Conservation (phyloP, 2,888 invertebrate genomes). For the Branchipolynoe longqiensis region DNA sequence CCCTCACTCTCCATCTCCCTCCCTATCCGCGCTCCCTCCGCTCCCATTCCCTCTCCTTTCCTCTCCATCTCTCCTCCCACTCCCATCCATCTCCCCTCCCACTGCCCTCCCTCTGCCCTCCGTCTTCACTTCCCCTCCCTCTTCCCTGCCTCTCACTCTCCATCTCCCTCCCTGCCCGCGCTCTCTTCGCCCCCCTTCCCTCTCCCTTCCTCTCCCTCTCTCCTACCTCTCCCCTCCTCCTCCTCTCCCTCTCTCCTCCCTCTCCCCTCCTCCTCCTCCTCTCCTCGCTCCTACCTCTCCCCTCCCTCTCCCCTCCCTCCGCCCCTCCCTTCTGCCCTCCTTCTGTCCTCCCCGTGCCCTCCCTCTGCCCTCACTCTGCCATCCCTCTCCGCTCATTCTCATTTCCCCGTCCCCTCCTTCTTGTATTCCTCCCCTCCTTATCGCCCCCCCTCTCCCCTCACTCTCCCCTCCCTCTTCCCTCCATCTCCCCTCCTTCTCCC, state of each 20-base stretch:
- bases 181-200: background rate
- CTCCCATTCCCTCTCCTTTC: too few relatives aligned
- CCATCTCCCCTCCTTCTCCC: background rate
- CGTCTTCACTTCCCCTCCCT: too few relatives aligned
- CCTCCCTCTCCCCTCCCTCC: background rate
- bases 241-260: background rate
- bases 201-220: conserved; percentile 7
- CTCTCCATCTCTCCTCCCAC: too few relatives aligned
- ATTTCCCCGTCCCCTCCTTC: too few relatives aligned
- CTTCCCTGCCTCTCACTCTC: too few relatives aligned
- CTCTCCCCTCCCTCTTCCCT: background rate
- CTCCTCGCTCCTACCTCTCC: background rate
- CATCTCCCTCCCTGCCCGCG: too few relatives aligned
- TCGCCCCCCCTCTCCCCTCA: background rate
- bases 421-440: too few relatives aligned
- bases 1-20: too few relatives aligned
- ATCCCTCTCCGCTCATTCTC: background rate
- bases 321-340: conserved; percentile 3
- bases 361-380: background rate
- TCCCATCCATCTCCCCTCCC: too few relatives aligned
- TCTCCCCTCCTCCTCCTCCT: background rate
- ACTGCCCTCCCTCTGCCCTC: too few relatives aligned
- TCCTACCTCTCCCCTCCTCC: background rate
- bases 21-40: too few relatives aligned
- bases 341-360: background rate